Base-by-base conservation (phyloP, 1,140 invertebrate genomes). In the Aphaenogaster floridana region DNA sequence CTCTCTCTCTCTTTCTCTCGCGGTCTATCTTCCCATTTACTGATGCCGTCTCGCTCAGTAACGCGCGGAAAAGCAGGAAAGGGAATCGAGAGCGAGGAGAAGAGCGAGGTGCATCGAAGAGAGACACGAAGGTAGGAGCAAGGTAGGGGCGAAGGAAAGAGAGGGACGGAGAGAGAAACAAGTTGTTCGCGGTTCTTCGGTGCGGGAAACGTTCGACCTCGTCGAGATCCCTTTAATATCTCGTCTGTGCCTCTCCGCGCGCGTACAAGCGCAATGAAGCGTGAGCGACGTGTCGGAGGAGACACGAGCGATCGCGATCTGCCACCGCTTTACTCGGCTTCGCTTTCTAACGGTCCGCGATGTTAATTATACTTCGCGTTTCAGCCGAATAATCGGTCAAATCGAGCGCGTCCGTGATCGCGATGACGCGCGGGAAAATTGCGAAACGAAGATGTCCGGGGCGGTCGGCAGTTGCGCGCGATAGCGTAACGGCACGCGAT, bases 131-230 rank as follows among this genome's bases (percentile, higher is more conserved):
- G 36, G n/a, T 9, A 63, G 48, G 21, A 72, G 11, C 28, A 7
- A 54, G 52, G 15, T 0, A 28, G 28, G 52, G 9, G 36, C 7
- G 48, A 1, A 15, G 39, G 36, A 48, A 50, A 74, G 8, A 77
- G 39, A 66, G 17, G 48, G 34, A 85, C 11, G 28, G 64, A 76
- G 76, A 71, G 89, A 54, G 76, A 91, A 94, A 92, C 92, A 93
- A 94, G 94, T 95, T 94, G 94, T 95, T 93, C 91, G 93, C 89
- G 94, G 94, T 94, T 95, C 89, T 89, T 88, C 89, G 87, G 90
- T 87, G 68, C 54, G 61, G 91, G 89, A 93, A 92, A 92, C 72
- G 87, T 79, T 88, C 86, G 78, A 36, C 39, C 80, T 69, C 76
- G 86, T 68, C 85, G 76, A 89, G 90, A 92, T 93, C 87, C 92